Conservation (phyloP, 2,797 vertebrate species). For the Amniataba percoides region DNA sequence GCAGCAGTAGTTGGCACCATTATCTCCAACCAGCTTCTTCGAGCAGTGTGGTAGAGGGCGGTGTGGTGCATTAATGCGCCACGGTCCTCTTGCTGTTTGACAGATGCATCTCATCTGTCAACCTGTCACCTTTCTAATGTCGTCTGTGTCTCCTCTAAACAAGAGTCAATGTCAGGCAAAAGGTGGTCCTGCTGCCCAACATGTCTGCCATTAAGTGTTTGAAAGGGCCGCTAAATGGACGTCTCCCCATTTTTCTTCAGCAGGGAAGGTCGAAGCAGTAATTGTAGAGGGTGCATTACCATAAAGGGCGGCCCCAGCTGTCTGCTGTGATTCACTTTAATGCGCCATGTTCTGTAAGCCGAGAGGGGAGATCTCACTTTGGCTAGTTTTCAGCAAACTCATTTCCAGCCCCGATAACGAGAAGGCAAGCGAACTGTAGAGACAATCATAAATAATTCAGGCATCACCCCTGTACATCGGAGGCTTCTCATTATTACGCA, state of each 20-base stretch:
- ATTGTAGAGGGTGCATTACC: slow-evolving; percentile 87
- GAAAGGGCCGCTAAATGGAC: slow-evolving; percentile 77
- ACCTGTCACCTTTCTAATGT: slow-evolving; percentile 70
- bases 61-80: slow-evolving; percentile 23
- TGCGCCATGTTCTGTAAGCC: slow-evolving; percentile 72
- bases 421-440: slow-evolving; percentile 56
- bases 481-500: slow-evolving; percentile 55
- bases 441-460: slow-evolving; percentile 77
- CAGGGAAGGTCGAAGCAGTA: slow-evolving; percentile 89
- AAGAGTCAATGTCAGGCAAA: slow-evolving; percentile 77
- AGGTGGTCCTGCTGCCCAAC: slow-evolving; percentile 79
- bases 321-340: slow-evolving; percentile 87
- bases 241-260: slow-evolving; percentile 82
- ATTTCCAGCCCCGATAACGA: slow-evolving; percentile 68
- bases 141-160: slow-evolving; percentile 72
- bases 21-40: slow-evolving; percentile 13
- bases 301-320: slow-evolving; percentile 88
- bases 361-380: slow-evolving; percentile 73
- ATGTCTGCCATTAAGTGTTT: slow-evolving; percentile 86
- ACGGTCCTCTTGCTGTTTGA: slow-evolving; percentile 53
- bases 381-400: slow-evolving; percentile 79
- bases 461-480: slow-evolving; percentile 34
- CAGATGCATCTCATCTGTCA: slow-evolving; percentile 69
- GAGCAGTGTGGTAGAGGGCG: background rate
- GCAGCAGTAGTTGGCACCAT: slow-evolving; percentile 21